These are phyloP conservation scores for Lytechinus variegatus DNA, from an alignment of 35 echinoderm and acorn worm genomes.

Conservation along the genomic window DNA sequence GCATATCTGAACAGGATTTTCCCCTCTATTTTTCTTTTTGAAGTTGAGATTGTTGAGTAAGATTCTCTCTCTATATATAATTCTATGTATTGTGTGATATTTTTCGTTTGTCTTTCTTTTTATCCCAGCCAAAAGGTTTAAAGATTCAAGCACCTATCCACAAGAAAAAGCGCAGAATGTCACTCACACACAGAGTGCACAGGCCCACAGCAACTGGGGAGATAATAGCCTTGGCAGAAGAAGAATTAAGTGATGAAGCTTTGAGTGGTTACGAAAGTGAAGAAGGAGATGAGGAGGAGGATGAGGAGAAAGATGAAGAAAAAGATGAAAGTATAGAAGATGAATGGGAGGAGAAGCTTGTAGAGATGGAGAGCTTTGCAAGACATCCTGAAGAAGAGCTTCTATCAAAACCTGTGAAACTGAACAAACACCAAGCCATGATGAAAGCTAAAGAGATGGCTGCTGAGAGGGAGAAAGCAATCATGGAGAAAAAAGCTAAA, in stretches of 20 bases:
- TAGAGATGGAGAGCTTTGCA: not conserved
- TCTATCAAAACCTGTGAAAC: not conserved
- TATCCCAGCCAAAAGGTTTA: not conserved
- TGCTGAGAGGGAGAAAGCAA: constrained; percentile 48
- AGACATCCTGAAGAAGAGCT: constrained; percentile 4
- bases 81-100: not conserved
- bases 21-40: too few relatives aligned
- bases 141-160: not conserved
- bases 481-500: constrained; percentile 54
- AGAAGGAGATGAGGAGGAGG: not conserved
- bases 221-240: not conserved
- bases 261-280: constrained; percentile 5
- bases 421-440: constrained; percentile 56
- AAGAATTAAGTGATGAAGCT: not conserved
- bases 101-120: not conserved
- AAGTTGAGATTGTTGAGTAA: not conserved
- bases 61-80: not conserved
- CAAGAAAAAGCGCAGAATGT: constrained; percentile 4
- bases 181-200: not conserved
- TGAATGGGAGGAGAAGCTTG: not conserved
- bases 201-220: not conserved
- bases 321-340: not conserved
- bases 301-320: not conserved
- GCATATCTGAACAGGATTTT: too few relatives aligned
- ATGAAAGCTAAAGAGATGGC: constrained; percentile 47